Evolutionary conservation across 2,113 vertebrate species (phyloP).

Genomic region (Bambusicola thoracicus): DNA sequence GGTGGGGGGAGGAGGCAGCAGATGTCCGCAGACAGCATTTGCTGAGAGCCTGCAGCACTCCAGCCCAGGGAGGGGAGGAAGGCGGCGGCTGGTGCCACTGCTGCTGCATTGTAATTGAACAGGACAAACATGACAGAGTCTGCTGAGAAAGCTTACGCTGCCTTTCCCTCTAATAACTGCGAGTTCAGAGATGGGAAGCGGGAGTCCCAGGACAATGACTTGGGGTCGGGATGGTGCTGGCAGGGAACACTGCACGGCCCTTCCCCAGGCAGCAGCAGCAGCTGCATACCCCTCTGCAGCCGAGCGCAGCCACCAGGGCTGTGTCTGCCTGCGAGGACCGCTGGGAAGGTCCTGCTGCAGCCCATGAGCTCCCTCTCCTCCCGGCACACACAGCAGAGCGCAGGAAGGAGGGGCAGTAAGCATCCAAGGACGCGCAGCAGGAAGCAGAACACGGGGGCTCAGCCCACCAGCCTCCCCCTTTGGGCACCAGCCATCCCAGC

Average conservation of each 20-base stretch:
- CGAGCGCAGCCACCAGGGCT: accelerated
- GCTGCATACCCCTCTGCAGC: not conserved
- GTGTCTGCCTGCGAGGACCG: accelerated
- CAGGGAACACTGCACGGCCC: not conserved
- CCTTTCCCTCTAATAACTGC: not conserved
- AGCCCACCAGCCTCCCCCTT: not conserved
- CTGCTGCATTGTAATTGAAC: constrained; percentile 17
- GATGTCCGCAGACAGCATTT: constrained; percentile 57
- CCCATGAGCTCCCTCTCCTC: not conserved
- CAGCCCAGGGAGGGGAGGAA: not conserved
- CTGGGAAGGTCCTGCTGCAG: accelerated
- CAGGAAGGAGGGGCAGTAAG: not conserved
- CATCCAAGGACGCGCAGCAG: not conserved
- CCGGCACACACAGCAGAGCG: accelerated
- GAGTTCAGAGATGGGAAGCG: accelerated
- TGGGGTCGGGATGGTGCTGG: not conserved
- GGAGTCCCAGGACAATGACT: not conserved
- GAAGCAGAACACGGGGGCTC: not conserved
- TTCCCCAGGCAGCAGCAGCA: not conserved
- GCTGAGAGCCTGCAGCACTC: not conserved
- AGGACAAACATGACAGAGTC: not conserved
- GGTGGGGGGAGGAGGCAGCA: constrained; percentile 60
- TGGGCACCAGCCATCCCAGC: not conserved
- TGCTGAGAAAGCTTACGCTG: not conserved
- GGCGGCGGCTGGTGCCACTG: constrained; percentile 30